Evolutionary conservation across 1,140 invertebrate genomes (phyloP).

Genomic region (Acromyrmex charruanus): DNA sequence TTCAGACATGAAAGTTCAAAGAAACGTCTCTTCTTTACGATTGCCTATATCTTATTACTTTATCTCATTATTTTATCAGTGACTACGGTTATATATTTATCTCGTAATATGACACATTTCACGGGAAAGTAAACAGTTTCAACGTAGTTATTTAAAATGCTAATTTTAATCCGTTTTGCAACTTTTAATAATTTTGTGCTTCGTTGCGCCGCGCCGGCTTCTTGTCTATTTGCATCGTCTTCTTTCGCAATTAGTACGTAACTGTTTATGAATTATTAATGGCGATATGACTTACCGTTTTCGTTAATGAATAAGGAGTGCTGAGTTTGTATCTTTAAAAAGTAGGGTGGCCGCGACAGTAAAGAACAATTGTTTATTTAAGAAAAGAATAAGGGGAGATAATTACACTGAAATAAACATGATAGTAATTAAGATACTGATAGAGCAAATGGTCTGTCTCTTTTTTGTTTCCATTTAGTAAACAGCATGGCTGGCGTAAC

Average conservation of each 20-base stretch:
- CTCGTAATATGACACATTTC: background rate
- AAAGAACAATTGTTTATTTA: background rate
- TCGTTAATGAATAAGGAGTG: constrained; percentile 28
- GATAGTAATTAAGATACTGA: background rate
- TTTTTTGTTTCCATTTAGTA: background rate
- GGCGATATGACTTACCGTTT: constrained; percentile 6
- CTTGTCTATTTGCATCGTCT: constrained; percentile 21
- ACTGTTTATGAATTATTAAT: constrained; percentile 59
- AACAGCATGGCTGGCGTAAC: background rate
- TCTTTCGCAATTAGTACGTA: constrained; percentile 21
- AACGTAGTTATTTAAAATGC: constrained; percentile 2
- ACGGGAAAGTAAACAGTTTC: background rate
- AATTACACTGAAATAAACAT: background rate
- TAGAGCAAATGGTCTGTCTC: background rate
- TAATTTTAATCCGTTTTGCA: background rate
- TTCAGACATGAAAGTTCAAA: background rate
- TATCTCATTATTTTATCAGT: background rate
- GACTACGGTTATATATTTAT: background rate
- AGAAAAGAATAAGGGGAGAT: background rate
- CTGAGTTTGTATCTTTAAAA: constrained; percentile 6
- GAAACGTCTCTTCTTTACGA: background rate
- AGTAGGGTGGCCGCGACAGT: background rate
- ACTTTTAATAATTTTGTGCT: constrained; percentile 7
- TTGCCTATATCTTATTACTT: background rate
- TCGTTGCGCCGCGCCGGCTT: background rate